Evolutionary conservation across 1,140 invertebrate species (phyloP).

Genomic region (Druon quercuslanigerum): DNA sequence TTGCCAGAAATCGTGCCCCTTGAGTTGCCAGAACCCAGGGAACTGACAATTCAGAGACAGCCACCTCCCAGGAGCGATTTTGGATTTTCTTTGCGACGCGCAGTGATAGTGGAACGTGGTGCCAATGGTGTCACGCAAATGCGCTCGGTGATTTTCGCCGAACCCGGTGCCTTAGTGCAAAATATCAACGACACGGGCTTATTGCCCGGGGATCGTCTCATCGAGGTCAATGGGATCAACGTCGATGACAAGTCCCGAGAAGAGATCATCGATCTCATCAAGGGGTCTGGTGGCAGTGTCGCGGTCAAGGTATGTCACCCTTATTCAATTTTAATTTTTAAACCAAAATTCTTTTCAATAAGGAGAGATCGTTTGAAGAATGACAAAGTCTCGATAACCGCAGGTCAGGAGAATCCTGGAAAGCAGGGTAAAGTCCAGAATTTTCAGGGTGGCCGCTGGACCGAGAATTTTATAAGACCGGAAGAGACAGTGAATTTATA

Average conservation of each 20-base stretch:
- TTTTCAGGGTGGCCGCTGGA: no score
- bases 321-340: conserved; percentile 15
- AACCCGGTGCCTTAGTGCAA: conserved; percentile 88
- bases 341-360: background rate
- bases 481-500: no score
- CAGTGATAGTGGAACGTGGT: conserved; percentile 84
- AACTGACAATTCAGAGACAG: conserved; percentile 87
- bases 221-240: conserved; percentile 92
- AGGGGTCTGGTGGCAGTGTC: conserved; percentile 87
- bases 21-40: conserved; percentile 84
- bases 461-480: no score
- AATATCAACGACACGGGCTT: conserved; percentile 88
- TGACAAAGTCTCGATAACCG: no score
- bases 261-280: conserved; percentile 95
- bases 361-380: no score
- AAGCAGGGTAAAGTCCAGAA: no score
- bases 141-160: conserved; percentile 92
- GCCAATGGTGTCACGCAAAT: conserved; percentile 77
- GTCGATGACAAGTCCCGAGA: conserved; percentile 92
- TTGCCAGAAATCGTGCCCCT: conserved; percentile 87
- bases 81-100: conserved; percentile 94
- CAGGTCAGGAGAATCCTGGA: no score
- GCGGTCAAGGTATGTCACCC: conserved; percentile 84
- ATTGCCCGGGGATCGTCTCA: conserved; percentile 92
- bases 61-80: conserved; percentile 92